Evolutionary conservation across 2,797 vertebrate genomes (phyloP), one percentile per base, ranked within the genome.

Genomic region (Setipinna tenuifilis): DNA sequence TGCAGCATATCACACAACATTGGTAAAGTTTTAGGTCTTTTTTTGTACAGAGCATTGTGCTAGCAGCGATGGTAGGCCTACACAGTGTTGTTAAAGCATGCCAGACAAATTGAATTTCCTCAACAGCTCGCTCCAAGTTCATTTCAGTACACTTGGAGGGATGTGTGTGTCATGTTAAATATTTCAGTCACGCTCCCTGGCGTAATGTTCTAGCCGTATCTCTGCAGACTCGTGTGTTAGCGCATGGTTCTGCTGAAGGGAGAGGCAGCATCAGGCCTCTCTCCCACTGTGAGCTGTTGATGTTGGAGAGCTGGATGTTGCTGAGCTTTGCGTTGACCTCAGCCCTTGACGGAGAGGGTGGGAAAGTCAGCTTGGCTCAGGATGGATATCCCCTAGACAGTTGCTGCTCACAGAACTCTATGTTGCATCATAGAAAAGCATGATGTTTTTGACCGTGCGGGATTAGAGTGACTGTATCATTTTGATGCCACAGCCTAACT

Each of bases 251-350:
- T 44, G 71, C 44, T 19, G 71, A 41, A 78, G 71, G 71, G 71
- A 78, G 71, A 78, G 71, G 71, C 71, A 78, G 71, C 71, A 78
- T 71, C 65, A 6, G 65, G 17, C 71, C 35, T 44, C 71, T 31
- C 31, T 81, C 85, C 82, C 4, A 25, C 59, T 83, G 68, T 87
- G 86, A 68, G 86, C 57, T 89, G 46, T 83, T 87, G 86, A 83
- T 84, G 68, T 86, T 89, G 78, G 86, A 85, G 44, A 78, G 86
- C 19, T 61, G 61, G 68, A 85, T 78, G 75, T 35, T 21, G 41
- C 9, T 31, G 57, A 46, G 10, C 59, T 41, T 23, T 62, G 48
- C 62, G 14, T 11, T 68, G 78, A 82, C 54, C 82, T 83, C 82
- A 75, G 44, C 80, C 81, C 81, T 58, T 48, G 83, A 28, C 25